Evolutionary conservation across 2,888 invertebrate species (phyloP).

Genomic region (Physocephala rufipes): DNA sequence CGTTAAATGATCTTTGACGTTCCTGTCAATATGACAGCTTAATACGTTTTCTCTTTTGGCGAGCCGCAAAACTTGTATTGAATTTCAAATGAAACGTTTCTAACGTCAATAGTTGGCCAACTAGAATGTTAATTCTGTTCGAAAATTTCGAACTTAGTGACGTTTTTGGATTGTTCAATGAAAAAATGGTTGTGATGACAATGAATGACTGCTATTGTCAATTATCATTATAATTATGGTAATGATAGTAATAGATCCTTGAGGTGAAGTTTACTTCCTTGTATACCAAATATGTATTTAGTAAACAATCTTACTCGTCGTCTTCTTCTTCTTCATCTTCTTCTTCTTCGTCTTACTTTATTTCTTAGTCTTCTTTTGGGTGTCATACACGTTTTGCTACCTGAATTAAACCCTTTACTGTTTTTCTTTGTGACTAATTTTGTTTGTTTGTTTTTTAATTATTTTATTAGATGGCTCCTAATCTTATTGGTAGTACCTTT

Average conservation of each 20-base stretch:
- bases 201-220: too few relatives aligned
- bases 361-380: not conserved
- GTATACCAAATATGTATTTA: not conserved
- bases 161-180: too few relatives aligned
- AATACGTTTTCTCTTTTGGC: constrained; percentile 7
- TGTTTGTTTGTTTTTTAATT: constrained; percentile 22
- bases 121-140: constrained; percentile 2
- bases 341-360: not conserved
- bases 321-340: not conserved
- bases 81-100: not conserved
- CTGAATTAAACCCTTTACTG: not conserved
- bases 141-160: not conserved
- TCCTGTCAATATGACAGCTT: not conserved
- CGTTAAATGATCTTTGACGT: constrained; percentile 25
- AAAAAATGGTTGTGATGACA: too few relatives aligned
- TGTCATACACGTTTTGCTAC: not conserved
- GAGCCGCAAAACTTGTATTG: constrained; percentile 1
- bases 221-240: too few relatives aligned
- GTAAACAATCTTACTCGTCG: not conserved
- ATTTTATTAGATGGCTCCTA: constrained; percentile 72
- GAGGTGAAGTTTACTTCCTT: not conserved
- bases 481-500: constrained; percentile 70
- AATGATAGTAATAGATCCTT: too few relatives aligned
- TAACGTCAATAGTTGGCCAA: not conserved
- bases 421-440: not conserved